phyloP scores from a whole-genome alignment of 2,888 invertebrate species.

The Resseliella maxima region DNA sequence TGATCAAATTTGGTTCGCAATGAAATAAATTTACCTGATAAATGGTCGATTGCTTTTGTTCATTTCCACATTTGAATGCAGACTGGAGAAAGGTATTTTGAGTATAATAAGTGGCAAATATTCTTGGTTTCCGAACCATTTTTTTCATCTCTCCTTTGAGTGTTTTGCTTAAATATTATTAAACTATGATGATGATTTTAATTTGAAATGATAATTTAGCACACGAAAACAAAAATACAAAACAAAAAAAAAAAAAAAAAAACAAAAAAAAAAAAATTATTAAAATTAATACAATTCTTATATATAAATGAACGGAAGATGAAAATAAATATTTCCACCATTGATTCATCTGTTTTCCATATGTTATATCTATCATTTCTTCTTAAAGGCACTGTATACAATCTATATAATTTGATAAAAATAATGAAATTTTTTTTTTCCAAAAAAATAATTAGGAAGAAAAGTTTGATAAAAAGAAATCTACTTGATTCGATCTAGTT shows the following conservation, averaged over 20 bases:
- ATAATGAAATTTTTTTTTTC: neutral
- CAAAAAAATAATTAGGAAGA: neutral
- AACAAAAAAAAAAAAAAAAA: neutral
- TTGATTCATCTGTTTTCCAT: neutral
- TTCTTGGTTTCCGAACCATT: neutral
- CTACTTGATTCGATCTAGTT: too few species aligned
- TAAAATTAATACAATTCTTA: slow-evolving; percentile 40
- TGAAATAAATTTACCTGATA: neutral
- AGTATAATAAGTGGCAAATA: slow-evolving; percentile 19
- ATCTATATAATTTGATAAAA: slow-evolving; percentile 5
- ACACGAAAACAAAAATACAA: slow-evolving; percentile 39
- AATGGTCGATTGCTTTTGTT: neutral
- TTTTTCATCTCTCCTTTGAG: neutral
- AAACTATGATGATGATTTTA: too few species aligned
- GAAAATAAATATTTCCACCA: neutral
- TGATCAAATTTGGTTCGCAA: neutral
- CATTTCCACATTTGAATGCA: neutral
- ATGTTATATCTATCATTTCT: neutral
- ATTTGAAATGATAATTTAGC: slow-evolving; percentile 12
- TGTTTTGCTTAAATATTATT: neutral
- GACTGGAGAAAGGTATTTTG: neutral
- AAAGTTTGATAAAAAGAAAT: too few species aligned
- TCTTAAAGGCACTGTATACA: neutral
- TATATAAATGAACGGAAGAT: slow-evolving; percentile 29
- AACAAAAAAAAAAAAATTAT: slow-evolving; percentile 3